These are phyloP conservation scores for Euura saliciscinereae DNA, from an alignment of 1,140 invertebrate species.

Conservation along the genomic window DNA sequence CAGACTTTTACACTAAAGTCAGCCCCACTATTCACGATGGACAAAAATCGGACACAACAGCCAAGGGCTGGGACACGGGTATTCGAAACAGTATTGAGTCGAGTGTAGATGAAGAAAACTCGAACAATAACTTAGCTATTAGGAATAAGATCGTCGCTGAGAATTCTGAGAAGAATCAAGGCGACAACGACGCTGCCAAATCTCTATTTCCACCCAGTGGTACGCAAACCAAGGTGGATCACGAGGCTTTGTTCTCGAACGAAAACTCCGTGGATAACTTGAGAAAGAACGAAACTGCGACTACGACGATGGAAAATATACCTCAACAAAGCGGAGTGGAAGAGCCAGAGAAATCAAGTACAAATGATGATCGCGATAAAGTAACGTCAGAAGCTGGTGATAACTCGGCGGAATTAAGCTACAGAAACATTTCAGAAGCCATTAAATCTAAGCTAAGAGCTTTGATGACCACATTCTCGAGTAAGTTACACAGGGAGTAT, in stretches of 20 bases:
- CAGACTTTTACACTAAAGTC: neutral
- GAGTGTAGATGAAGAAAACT: neutral
- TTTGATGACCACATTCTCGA: neutral
- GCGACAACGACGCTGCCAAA: neutral
- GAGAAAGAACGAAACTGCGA: neutral
- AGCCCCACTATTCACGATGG: neutral
- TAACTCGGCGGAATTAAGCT: neutral
- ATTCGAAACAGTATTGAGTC: neutral
- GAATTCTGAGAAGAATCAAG: neutral
- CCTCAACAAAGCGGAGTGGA: neutral
- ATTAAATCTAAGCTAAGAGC: neutral
- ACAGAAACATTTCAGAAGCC: neutral
- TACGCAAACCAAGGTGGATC: neutral
- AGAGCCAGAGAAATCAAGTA: neutral
- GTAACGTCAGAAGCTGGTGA: neutral
- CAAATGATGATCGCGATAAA: neutral
- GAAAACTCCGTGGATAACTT: neutral
- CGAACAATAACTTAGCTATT: neutral
- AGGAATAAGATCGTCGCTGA: neutral
- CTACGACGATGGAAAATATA: neutral
- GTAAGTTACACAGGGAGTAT: constrained; percentile 5
- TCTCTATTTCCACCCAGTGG: neutral
- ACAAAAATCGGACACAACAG: neutral
- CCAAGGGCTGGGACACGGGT: neutral
- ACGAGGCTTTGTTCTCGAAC: too few relatives aligned